These are phyloP conservation scores for Nomada fabriciana DNA, from an alignment of 2,888 invertebrate genomes.

Conservation along the genomic window DNA sequence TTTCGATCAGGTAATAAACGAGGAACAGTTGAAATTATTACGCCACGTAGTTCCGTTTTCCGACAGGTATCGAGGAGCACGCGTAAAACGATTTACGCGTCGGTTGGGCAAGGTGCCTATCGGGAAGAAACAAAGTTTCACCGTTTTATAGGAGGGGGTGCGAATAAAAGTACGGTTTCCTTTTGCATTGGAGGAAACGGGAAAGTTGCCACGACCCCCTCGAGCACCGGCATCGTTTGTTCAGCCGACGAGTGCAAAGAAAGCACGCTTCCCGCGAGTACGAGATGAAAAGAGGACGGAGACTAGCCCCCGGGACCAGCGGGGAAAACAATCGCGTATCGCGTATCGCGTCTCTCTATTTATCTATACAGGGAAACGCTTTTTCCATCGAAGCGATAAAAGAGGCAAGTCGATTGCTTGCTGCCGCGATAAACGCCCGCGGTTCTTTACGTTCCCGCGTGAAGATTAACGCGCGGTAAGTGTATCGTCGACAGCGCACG, in stretches of 20 bases:
- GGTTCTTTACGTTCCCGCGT: not conserved
- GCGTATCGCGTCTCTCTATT: conserved; percentile 20
- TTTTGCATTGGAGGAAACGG: conserved; percentile 29
- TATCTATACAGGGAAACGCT: not conserved
- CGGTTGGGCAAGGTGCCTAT: conserved; percentile 7
- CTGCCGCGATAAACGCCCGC: not conserved
- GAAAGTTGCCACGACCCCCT: conserved; percentile 30
- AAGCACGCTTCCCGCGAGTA: conserved; percentile 26
- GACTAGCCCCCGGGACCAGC: conserved; percentile 31
- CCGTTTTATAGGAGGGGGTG: conserved; percentile 11
- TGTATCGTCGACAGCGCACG: not conserved
- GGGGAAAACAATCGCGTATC: conserved; percentile 25
- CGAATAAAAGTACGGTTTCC: conserved; percentile 14
- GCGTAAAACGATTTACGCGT: not conserved
- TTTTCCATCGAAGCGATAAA: conserved; percentile 26
- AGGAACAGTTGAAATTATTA: not conserved
- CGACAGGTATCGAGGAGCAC: not conserved
- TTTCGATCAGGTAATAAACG: not conserved
- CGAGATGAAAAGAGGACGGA: not conserved
- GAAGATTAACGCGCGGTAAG: not conserved
- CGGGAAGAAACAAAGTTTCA: conserved; percentile 6
- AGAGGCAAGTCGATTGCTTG: conserved; percentile 13
- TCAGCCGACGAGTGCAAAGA: conserved; percentile 33
- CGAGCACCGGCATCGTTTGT: conserved; percentile 41
- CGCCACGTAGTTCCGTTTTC: no score